These are phyloP conservation scores for Carollia perspicillata DNA, from an alignment of 2,113 vertebrate species.

Conservation along the genomic window DNA sequence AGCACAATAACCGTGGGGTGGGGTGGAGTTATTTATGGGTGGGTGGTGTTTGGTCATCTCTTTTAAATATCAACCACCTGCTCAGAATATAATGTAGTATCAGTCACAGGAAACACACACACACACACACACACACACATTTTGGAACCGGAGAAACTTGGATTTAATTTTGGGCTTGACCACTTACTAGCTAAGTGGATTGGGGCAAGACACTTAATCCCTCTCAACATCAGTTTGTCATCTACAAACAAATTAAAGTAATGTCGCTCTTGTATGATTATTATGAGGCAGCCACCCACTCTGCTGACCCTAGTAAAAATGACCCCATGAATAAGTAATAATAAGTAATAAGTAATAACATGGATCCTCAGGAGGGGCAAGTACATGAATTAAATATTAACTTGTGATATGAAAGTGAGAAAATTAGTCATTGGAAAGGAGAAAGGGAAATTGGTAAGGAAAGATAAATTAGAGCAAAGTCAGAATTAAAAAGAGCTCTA, in stretches of 20 bases:
- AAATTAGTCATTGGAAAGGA: background rate
- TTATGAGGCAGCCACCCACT: background rate
- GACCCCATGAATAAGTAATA: background rate
- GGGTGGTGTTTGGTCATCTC: slow-evolving; percentile 34
- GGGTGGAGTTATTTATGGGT: slow-evolving; percentile 4
- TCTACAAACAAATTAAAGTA: background rate
- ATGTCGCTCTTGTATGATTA: background rate
- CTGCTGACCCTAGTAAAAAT: background rate
- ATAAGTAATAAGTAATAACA: background rate
- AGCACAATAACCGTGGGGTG: background rate
- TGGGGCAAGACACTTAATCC: background rate
- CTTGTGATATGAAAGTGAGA: background rate
- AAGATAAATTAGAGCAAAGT: background rate
- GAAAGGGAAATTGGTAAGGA: background rate
- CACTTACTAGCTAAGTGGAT: background rate
- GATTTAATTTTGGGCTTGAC: slow-evolving; percentile 41
- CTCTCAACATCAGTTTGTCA: background rate
- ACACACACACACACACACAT: background rate
- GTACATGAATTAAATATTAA: background rate
- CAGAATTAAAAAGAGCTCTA: background rate
- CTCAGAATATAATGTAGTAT: slow-evolving; percentile 39
- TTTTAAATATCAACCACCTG: slow-evolving; percentile 57
- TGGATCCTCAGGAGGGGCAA: background rate
- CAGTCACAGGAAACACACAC: slow-evolving; percentile 47
- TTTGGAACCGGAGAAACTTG: background rate